Percentiles rank a stretch among this genome's conserved stretches.
These are phyloP conservation scores for Ramphastos sulfuratus DNA, from an alignment of 2,113 vertebrate species.

Conservation along the genomic window DNA sequence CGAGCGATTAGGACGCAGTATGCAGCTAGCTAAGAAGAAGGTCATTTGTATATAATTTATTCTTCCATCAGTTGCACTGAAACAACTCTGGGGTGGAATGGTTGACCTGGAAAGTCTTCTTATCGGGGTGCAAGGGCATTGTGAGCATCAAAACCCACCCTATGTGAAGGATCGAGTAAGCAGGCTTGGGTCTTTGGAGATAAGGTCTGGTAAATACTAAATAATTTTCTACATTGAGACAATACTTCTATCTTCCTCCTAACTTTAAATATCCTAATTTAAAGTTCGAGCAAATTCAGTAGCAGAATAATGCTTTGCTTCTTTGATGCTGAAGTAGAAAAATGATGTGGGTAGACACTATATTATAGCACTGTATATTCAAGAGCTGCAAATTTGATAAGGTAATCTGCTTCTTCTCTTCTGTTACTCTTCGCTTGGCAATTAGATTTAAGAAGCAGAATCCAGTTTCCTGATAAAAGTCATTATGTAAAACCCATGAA, in stretches of 20 bases:
- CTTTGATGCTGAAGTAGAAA: slow-evolving; percentile 77
- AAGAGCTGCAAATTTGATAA: slow-evolving; percentile 82
- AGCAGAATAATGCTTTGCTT: slow-evolving; percentile 69
- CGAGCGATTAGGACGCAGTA: background rate
- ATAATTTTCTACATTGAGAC: slow-evolving; percentile 22
- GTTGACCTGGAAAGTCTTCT: background rate
- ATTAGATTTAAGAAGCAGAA: slow-evolving; percentile 82
- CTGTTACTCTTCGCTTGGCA: slow-evolving; percentile 78
- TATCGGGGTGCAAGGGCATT: rapidly evolving
- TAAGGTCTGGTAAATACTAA: background rate
- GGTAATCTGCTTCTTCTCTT: slow-evolving; percentile 79
- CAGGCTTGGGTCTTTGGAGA: background rate
- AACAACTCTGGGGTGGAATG: background rate
- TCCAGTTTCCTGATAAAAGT: slow-evolving; percentile 81
- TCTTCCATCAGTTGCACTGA: background rate
- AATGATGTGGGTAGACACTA: slow-evolving; percentile 76
- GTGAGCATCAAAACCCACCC: background rate
- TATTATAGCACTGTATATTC: slow-evolving; percentile 79
- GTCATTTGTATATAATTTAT: background rate
- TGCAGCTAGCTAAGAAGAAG: background rate
- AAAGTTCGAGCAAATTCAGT: slow-evolving; percentile 72
- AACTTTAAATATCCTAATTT: slow-evolving; percentile 69
- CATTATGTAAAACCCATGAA: slow-evolving; percentile 82
- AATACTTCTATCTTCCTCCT: slow-evolving; percentile 60
- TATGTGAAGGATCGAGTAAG: background rate